A percentile compares a stretch with the other conserved stretches of the same genome.
These are phyloP conservation scores for Anolis carolinensis DNA, from an alignment of 2,113 vertebrate genomes.

Conservation along the genomic window DNA sequence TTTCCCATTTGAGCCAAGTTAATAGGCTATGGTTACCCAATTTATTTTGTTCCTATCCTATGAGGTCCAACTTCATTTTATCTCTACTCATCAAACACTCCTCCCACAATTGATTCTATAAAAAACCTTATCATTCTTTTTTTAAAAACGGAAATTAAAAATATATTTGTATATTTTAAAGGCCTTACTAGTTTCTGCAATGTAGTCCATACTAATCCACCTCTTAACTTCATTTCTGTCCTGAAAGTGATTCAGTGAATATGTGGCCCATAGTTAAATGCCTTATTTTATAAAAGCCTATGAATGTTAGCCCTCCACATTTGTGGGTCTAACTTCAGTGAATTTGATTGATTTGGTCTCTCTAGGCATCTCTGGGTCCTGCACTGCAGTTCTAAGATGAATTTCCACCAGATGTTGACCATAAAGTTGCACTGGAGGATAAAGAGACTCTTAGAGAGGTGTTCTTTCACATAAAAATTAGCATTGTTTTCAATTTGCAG, in stretches of 20 bases:
- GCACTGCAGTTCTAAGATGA: too few species aligned
- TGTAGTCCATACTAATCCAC: neutral
- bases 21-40: neutral
- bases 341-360: too few species aligned
- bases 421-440: too few species aligned
- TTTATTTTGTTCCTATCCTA: neutral
- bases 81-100: neutral
- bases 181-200: neutral
- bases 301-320: too few species aligned
- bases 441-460: too few species aligned
- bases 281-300: neutral
- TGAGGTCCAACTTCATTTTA: neutral
- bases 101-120: neutral
- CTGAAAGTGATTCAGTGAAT: neutral
- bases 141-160: neutral
- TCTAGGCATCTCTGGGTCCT: too few species aligned
- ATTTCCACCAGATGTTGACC: too few species aligned
- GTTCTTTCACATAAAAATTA: too few species aligned
- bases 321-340: too few species aligned
- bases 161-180: neutral
- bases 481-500: too few species aligned
- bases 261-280: neutral
- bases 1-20: neutral
- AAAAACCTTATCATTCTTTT: too few species aligned
- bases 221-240: neutral